Conservation (phyloP, 2,888 invertebrate genomes). For the Crioceris asparagi region DNA sequence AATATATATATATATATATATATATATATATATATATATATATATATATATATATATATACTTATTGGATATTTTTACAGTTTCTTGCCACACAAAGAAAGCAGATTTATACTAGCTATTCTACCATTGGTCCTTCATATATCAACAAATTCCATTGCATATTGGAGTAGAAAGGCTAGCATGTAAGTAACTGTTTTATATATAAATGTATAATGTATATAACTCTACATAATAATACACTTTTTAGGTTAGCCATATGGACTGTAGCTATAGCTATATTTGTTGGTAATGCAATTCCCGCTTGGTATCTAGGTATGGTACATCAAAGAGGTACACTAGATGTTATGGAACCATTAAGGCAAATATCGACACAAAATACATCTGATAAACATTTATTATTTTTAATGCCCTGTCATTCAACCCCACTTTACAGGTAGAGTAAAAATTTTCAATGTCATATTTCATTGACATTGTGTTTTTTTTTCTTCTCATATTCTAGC, state of each 20-base stretch:
- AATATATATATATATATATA: no score
- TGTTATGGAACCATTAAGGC: constrained; percentile 60
- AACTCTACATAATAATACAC: constrained; percentile 3
- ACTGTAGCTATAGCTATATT: constrained; percentile 37
- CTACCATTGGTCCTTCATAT: constrained; percentile 64
- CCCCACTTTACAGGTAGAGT: constrained; percentile 79
- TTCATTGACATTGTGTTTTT: no score
- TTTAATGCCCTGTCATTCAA: constrained; percentile 90
- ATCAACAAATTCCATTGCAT: constrained; percentile 49
- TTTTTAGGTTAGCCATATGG: constrained; percentile 32
- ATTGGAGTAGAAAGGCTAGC: constrained; percentile 56
- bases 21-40: no score
- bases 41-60: neutral
- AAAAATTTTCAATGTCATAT: no score
- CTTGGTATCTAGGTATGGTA: constrained; percentile 59
- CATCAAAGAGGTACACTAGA: constrained; percentile 75
- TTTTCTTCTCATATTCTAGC: no score
- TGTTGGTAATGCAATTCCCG: constrained; percentile 51
- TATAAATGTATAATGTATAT: no score
- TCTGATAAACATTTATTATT: constrained; percentile 54
- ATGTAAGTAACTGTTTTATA: constrained; percentile 37
- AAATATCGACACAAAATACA: constrained; percentile 38
- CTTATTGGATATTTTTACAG: constrained; percentile 40
- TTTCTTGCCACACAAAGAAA: constrained; percentile 84
- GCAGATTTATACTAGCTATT: constrained; percentile 79